These are phyloP conservation scores for Corapipo altera DNA, from an alignment of 2,113 vertebrate species.

Conservation along the genomic window DNA sequence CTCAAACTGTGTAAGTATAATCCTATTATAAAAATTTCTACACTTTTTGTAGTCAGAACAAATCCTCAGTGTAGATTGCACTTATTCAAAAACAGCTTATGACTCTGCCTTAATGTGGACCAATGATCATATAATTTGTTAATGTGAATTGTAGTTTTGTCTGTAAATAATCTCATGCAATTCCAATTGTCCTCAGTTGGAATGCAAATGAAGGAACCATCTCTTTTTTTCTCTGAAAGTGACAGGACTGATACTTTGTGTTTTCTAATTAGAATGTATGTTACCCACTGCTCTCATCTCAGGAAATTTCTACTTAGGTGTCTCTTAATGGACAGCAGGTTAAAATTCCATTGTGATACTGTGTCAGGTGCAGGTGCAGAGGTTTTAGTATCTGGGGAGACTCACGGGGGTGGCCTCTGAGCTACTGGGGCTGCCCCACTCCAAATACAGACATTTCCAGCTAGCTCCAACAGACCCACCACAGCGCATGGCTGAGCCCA, in stretches of 20 bases:
- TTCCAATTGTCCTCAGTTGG: neutral
- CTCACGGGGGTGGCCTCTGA: neutral
- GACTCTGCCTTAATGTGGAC: neutral
- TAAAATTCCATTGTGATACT: neutral
- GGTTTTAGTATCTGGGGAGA: neutral
- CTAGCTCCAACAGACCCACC: accelerated
- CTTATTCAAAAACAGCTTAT: neutral
- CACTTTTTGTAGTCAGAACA: neutral
- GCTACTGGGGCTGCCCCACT: accelerated
- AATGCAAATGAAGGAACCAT: neutral
- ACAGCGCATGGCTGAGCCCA: neutral
- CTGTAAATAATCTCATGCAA: neutral
- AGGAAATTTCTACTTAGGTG: neutral
- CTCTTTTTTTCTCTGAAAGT: neutral
- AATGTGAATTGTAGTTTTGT: neutral
- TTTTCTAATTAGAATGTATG: neutral
- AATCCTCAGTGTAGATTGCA: accelerated
- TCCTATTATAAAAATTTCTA: neutral
- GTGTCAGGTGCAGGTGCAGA: neutral
- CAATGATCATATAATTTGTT: neutral
- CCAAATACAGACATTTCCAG: neutral
- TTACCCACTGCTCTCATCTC: accelerated
- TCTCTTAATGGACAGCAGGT: neutral
- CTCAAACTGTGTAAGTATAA: neutral
- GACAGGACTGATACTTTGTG: accelerated